These are phyloP conservation scores for Ricordea florida DNA, from an alignment of 92 coral and sea anemone species.

Conservation along the genomic window DNA sequence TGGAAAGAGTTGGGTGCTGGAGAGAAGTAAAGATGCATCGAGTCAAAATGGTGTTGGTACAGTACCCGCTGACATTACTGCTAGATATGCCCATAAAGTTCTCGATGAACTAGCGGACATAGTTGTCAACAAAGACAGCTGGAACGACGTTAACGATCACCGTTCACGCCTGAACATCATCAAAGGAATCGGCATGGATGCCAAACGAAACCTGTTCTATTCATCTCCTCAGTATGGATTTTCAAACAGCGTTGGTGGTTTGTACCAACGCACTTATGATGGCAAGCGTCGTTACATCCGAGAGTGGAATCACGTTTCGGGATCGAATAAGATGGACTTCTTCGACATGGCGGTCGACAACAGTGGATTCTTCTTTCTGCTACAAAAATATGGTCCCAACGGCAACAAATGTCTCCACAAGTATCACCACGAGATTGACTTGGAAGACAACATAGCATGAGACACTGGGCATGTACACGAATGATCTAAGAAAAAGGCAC, in stretches of 20 bases:
- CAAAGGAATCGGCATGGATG: constrained; percentile 59
- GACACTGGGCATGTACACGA: too few species aligned
- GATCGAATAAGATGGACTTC: too few species aligned
- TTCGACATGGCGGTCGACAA: constrained; percentile 53
- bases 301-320: constrained; percentile 39
- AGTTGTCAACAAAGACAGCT: constrained; percentile 26
- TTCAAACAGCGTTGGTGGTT: constrained; percentile 18
- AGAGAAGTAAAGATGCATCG: background rate
- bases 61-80: constrained; percentile 17
- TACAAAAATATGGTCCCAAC: constrained; percentile 5
- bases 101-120: constrained; percentile 11
- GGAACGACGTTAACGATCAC: constrained; percentile 13
- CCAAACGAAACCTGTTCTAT: constrained; percentile 50
- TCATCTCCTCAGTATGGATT: background rate
- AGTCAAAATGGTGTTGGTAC: constrained; percentile 30
- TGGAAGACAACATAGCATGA: too few species aligned
- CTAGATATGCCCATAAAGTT: background rate
- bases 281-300: constrained; percentile 51
- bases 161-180: constrained; percentile 30
- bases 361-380: constrained; percentile 30
- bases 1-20: constrained; percentile 26
- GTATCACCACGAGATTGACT: constrained; percentile 38
- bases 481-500: too few species aligned
- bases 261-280: constrained; percentile 50
- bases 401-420: constrained; percentile 50